Conservation (phyloP, 2,888 invertebrate species). For the Gymnocheta viridis region DNA sequence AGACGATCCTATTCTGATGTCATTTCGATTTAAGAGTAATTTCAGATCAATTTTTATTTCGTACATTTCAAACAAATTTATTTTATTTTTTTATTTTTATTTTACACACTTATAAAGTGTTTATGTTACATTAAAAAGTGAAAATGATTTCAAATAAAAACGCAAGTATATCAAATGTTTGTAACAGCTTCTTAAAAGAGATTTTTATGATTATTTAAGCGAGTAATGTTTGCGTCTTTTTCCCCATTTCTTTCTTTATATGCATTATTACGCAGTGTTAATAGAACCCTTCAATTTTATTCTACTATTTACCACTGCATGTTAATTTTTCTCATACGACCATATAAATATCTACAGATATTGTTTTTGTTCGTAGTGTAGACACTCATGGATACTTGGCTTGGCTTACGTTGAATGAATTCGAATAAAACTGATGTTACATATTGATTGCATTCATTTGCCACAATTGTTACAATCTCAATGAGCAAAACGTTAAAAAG, state of each 20-base stretch:
- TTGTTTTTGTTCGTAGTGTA: not conserved
- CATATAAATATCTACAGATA: not conserved
- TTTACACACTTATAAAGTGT: not conserved
- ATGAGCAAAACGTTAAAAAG: conserved; percentile 10
- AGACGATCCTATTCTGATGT: not conserved
- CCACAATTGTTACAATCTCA: conserved; percentile 46
- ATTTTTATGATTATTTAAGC: conserved; percentile 45
- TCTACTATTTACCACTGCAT: not conserved
- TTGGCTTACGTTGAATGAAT: conserved; percentile 21
- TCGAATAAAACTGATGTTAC: conserved; percentile 17
- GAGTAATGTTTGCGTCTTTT: not conserved
- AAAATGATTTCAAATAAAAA: not conserved
- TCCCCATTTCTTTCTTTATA: not conserved
- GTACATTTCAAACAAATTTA: too few species aligned
- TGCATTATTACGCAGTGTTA: conserved; percentile 40
- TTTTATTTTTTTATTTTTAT: too few species aligned
- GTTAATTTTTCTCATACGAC: not conserved
- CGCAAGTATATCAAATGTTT: not conserved
- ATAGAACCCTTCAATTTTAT: conserved; percentile 33
- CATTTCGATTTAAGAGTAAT: conserved; percentile 1
- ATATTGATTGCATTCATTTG: conserved; percentile 48
- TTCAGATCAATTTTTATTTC: not conserved
- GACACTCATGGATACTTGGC: not conserved
- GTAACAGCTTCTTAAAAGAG: conserved; percentile 32
- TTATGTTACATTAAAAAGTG: not conserved